Conservation (phyloP, 1,140 invertebrate genomes). For the Hycleus cichorii region DNA sequence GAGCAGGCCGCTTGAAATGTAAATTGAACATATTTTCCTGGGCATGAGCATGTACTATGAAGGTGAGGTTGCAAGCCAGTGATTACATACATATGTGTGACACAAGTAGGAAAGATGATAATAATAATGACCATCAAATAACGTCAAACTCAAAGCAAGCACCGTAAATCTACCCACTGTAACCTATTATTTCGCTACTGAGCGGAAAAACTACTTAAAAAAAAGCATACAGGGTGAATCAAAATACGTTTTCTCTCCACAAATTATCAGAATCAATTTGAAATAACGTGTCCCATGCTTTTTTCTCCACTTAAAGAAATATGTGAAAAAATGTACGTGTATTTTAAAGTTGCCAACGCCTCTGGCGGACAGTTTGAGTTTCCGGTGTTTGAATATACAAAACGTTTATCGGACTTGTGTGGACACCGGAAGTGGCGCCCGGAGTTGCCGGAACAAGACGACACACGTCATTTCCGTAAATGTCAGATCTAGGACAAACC, state of each 20-base stretch:
- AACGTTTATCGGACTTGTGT: conserved; percentile 36
- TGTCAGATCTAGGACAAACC: conserved; percentile 34
- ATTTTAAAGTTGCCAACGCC: conserved; percentile 16
- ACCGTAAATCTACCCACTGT: too few relatives aligned
- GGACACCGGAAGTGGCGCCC: conserved; percentile 39
- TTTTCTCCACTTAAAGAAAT: background rate
- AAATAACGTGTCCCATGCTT: too few relatives aligned
- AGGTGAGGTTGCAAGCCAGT: conserved; percentile 12
- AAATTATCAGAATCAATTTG: too few relatives aligned
- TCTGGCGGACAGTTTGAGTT: conserved; percentile 39
- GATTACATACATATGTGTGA: conserved; percentile 8
- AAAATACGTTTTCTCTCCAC: too few relatives aligned
- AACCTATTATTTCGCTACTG: too few relatives aligned
- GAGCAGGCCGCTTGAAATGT: conserved; percentile 4
- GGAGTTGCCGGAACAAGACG: conserved; percentile 40
- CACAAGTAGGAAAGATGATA: conserved; percentile 11
- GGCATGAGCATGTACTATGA: conserved; percentile 6
- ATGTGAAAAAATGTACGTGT: background rate
- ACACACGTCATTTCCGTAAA: conserved; percentile 42
- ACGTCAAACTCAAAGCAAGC: conserved; percentile 10
- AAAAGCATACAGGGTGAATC: too few relatives aligned
- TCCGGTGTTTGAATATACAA: conserved; percentile 34
- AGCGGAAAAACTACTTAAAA: too few relatives aligned
- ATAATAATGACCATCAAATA: conserved; percentile 2
- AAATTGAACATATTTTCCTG: conserved; percentile 12